Evolutionary conservation across 2,797 vertebrate species (phyloP), one percentile per base, ranked within the genome.

Genomic region (Apogon hyalosoma): DNA sequence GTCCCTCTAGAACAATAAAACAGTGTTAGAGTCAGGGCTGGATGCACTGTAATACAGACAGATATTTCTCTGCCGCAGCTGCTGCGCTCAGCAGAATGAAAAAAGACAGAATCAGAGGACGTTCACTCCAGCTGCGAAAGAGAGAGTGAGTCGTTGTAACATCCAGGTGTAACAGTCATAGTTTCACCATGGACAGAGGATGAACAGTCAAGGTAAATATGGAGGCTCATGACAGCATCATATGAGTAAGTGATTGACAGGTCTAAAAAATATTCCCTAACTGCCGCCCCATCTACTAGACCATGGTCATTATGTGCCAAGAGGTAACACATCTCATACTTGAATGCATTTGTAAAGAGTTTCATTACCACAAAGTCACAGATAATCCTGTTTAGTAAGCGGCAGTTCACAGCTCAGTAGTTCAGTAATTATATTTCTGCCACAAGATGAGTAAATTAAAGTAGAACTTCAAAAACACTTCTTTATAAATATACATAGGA

Each of bases 1-100:
- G 82, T 90, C 87, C 87, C 89, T 69, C 71, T 54, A 79, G 87
- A 79, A 86, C 87, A 85, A 87, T 90, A 86, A 86, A 89, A 73
- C 67, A 65, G 78, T 63, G 85, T 80, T 85, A 43, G 71, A 85
- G 86, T 85, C 80, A 84, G 73, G 82, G 88, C 64, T 88, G 88
- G 87, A 84, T 82, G 79, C 80, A 68, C 82, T 58, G 68, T 84
- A 80, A 80, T 78, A 56, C 80, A 83, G 83, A 79, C 58, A 63
- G 79, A 90, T 88, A 82, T 85, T 85, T 87, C 84, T 82, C 66
- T 83, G 82, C 74, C 80, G 58, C 79, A 63, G 80, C 80, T 86
- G 89, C 85, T 84, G 69, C 2, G 52, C 74, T 84, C 85, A 87
- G 86, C 86, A 88, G 49, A 83, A 86, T 39, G n/a, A 77, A 40